Evolutionary conservation across 2,797 vertebrate genomes (phyloP).

Genomic region (Lepus townsendii): DNA sequence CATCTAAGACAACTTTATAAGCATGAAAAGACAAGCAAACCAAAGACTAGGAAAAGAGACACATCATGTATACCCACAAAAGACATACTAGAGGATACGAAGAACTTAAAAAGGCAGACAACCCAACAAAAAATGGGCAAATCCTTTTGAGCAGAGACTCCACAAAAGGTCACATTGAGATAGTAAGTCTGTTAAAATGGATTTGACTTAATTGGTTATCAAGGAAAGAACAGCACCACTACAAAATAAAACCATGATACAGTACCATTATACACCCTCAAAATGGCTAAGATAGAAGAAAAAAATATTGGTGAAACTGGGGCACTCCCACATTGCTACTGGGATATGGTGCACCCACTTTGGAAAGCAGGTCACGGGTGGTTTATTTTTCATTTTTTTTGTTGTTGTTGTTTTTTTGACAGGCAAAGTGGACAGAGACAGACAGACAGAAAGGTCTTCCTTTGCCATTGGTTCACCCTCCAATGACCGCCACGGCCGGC

Average conservation of each 20-base stretch:
- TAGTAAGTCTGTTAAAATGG: neutral
- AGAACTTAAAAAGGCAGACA: conserved; percentile 22
- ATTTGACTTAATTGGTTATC: conserved; percentile 3
- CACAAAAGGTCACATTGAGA: neutral
- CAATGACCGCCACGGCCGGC: too few relatives aligned
- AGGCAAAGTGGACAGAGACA: too few relatives aligned
- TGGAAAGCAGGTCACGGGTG: neutral
- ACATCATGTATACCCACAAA: neutral
- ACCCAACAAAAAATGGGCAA: conserved; percentile 17
- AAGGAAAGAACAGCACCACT: neutral
- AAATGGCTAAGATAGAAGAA: neutral
- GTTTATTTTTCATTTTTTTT: too few relatives aligned
- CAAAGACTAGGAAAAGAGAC: neutral
- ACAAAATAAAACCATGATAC: neutral
- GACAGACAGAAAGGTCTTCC: too few relatives aligned
- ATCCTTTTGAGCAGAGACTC: neutral
- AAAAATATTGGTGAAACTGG: neutral
- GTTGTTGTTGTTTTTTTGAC: too few relatives aligned
- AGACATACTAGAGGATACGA: neutral
- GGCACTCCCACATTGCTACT: neutral
- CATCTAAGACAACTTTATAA: conserved; percentile 11
- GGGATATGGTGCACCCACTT: neutral
- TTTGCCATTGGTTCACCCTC: too few relatives aligned
- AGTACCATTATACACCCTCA: neutral
- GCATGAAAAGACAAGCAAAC: neutral